Percentiles rank a stretch among this genome's conserved stretches.
Conservation (phyloP, 30 jellyfish, hydroid and myxozoan genomes). For the Morbakka virulenta region DNA sequence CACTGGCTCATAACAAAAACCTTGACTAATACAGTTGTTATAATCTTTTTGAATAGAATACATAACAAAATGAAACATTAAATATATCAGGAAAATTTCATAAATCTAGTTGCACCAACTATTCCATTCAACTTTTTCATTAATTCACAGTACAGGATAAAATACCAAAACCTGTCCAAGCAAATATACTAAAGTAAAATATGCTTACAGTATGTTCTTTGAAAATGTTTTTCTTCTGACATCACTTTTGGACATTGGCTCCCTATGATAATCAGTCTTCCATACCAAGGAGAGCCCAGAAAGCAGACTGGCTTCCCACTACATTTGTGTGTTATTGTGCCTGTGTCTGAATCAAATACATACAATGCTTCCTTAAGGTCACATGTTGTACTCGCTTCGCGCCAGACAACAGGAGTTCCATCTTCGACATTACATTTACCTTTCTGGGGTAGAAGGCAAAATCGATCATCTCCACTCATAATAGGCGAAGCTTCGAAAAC, state of each 20-base stretch:
- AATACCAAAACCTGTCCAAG: too few relatives aligned
- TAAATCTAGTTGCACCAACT: too few relatives aligned
- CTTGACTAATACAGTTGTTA: too few relatives aligned
- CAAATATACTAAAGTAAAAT: too few relatives aligned
- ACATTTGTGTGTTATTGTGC: slow-evolving; percentile 63
- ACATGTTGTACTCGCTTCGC: slow-evolving; percentile 50
- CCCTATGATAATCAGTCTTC: background rate
- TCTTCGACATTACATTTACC: slow-evolving; percentile 62
- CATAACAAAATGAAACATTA: too few relatives aligned
- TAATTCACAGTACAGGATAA: too few relatives aligned
- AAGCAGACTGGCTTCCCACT: slow-evolving; percentile 74
- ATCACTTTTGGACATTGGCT: slow-evolving; percentile 14
- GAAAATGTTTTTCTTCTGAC: background rate
- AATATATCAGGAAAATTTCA: too few relatives aligned
- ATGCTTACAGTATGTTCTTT: slow-evolving; percentile 22
- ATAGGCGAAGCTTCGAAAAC: slow-evolving; percentile 37
- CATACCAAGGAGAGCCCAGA: slow-evolving; percentile 5
- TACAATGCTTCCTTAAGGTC: slow-evolving; percentile 28
- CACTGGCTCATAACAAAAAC: too few relatives aligned
- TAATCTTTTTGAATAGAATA: too few relatives aligned
- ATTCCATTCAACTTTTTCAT: too few relatives aligned
- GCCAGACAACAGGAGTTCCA: slow-evolving; percentile 41
- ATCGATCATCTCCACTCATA: slow-evolving; percentile 26
- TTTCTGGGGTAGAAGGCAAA: slow-evolving; percentile 61
- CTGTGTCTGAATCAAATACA: slow-evolving; percentile 65